Evolutionary conservation across 2,888 invertebrate species (phyloP).

Genomic region (Cerastis leucographa): DNA sequence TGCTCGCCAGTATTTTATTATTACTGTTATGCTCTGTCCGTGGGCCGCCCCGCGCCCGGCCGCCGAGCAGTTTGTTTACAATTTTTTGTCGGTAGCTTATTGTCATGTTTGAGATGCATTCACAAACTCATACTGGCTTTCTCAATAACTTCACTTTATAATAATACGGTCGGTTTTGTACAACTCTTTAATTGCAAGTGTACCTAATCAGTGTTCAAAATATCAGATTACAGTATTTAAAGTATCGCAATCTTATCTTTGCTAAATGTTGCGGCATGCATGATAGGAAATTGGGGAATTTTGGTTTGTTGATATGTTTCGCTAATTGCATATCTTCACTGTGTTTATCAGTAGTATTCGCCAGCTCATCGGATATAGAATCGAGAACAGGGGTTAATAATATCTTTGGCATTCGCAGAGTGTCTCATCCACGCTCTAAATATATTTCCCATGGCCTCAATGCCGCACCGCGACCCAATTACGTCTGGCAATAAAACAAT

Average conservation of each 20-base stretch:
- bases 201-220: conserved; percentile 43
- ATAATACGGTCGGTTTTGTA: conserved; percentile 10
- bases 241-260: conserved; percentile 59
- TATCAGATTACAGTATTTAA: conserved; percentile 50
- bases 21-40: conserved; percentile 65
- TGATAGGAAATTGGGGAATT: conserved; percentile 44
- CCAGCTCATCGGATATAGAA: conserved; percentile 49
- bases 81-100: conserved; percentile 66
- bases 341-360: conserved; percentile 24
- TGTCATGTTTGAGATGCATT: conserved; percentile 58
- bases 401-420: conserved; percentile 70
- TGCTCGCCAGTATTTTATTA: conserved; percentile 75
- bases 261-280: conserved; percentile 35
- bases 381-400: conserved; percentile 69
- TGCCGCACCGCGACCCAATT: conserved; percentile 87
- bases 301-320: conserved; percentile 37
- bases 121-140: conserved; percentile 34
- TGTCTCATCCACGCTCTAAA: conserved; percentile 76
- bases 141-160: conserved; percentile 28
- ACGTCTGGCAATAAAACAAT: conserved; percentile 88
- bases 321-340: conserved; percentile 35
- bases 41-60: conserved; percentile 41
- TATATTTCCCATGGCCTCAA: conserved; percentile 82
- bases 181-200: conserved; percentile 28
- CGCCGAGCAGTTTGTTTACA: conserved; percentile 67